A percentile compares a stretch with the other conserved stretches of the same genome.
phyloP scores from a whole-genome alignment of 2,113 vertebrate species.

The Sander vitreus region DNA sequence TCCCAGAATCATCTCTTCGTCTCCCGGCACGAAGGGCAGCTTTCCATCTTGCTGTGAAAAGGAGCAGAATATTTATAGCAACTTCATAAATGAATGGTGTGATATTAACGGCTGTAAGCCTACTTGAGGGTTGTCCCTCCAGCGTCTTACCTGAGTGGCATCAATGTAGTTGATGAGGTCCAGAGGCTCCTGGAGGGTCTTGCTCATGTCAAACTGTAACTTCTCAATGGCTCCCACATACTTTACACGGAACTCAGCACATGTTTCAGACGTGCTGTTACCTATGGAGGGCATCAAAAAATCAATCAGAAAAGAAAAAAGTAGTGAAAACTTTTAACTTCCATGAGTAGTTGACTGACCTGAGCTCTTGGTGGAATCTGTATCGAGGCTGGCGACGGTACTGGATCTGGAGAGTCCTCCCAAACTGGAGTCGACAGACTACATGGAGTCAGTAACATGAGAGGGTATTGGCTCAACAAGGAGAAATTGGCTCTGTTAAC shows the following conservation, averaged over 20 bases:
- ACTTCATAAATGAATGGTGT: not conserved
- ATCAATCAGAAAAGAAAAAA: not conserved
- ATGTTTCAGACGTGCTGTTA: constrained; percentile 91
- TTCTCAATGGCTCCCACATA: constrained; percentile 96
- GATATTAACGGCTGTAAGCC: not conserved
- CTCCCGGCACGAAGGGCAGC: constrained; percentile 94
- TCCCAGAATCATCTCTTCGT: constrained; percentile 94
- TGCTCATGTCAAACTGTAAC: constrained; percentile 89
- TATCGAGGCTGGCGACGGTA: constrained; percentile 97
- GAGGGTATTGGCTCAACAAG: not conserved
- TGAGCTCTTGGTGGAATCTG: constrained; percentile 97
- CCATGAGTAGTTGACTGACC: constrained; percentile 76
- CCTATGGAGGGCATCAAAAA: constrained; percentile 63
- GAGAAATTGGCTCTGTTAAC: not conserved
- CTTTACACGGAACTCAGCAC: constrained; percentile 94
- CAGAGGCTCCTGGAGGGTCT: constrained; percentile 90
- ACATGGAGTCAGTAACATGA: constrained; percentile 6
- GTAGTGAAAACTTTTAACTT: too few species aligned
- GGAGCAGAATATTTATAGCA: constrained; percentile 50
- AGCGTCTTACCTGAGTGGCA: constrained; percentile 90
- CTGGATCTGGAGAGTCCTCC: constrained; percentile 97
- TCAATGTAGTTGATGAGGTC: constrained; percentile 98
- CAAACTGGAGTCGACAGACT: constrained; percentile 99
- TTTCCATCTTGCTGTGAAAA: constrained; percentile 95
- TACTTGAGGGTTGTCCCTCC: not conserved